Evolutionary conservation across 2,113 vertebrate genomes (phyloP).

Genomic region (Odontesthes bonariensis): DNA sequence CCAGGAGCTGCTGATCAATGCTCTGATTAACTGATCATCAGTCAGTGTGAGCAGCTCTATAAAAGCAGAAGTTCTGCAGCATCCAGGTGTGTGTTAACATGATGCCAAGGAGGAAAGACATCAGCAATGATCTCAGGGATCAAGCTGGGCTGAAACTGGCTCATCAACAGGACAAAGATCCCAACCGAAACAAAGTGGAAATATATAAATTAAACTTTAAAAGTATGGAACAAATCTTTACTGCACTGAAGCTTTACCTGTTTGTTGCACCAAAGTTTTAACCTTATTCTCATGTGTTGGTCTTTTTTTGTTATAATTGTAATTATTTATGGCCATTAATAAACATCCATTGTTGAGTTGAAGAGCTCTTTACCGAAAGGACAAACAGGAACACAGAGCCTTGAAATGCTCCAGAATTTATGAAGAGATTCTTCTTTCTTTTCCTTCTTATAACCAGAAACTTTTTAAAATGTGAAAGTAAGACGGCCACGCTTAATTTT

Average conservation of each 20-base stretch:
- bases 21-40: no score
- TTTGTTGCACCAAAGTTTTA: background rate
- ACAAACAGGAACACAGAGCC: background rate
- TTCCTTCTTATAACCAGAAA: background rate
- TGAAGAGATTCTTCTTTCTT: background rate
- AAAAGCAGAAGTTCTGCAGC: no score
- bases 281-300: background rate
- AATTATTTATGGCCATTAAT: background rate
- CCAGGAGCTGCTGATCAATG: no score
- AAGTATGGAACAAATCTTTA: no score
- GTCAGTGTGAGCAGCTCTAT: no score
- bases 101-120: no score
- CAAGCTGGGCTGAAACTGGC: no score
- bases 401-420: background rate
- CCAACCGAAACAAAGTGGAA: no score
- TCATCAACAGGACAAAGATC: no score
- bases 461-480: background rate
- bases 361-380: background rate
- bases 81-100: no score
- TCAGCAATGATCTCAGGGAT: no score
- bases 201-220: no score
- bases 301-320: background rate
- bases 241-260: background rate
- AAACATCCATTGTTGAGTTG: background rate
- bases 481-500: slow-evolving; percentile 5